Conservation (phyloP, 1,140 invertebrate genomes). For the Lepidurus apus region DNA sequence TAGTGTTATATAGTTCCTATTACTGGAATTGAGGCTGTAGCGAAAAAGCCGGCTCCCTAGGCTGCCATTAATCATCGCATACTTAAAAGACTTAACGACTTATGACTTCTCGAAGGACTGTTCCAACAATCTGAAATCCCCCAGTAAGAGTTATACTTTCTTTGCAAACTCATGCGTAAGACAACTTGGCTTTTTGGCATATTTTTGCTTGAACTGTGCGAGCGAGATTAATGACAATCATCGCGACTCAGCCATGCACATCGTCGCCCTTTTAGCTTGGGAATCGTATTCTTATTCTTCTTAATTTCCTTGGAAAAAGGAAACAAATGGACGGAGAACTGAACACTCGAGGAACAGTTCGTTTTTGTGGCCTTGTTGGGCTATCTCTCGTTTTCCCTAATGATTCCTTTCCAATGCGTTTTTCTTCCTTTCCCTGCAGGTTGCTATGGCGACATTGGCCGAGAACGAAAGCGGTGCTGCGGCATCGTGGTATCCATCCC, state of each 20-base stretch:
- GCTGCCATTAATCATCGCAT: background rate
- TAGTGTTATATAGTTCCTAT: too few species aligned
- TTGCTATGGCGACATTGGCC: background rate
- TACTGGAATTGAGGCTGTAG: background rate
- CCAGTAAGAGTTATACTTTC: background rate
- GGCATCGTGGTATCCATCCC: background rate
- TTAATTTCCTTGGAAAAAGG: background rate
- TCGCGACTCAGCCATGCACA: background rate
- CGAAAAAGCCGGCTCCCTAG: background rate
- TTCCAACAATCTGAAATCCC: too few species aligned
- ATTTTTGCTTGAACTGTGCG: background rate
- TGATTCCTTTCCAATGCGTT: background rate
- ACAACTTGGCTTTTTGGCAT: background rate
- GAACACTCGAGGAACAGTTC: background rate
- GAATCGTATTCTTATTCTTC: background rate
- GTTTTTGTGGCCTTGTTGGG: background rate
- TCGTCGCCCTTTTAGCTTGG: background rate
- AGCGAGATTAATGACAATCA: background rate
- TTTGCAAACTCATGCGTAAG: slow-evolving; percentile 1
- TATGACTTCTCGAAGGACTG: background rate
- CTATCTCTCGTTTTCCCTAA: background rate
- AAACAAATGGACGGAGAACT: background rate
- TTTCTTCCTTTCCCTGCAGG: background rate
- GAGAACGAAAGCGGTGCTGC: background rate
- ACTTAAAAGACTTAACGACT: slow-evolving; percentile 1